Conservation (phyloP, 2,797 vertebrate species). For the Mus caroli region DNA sequence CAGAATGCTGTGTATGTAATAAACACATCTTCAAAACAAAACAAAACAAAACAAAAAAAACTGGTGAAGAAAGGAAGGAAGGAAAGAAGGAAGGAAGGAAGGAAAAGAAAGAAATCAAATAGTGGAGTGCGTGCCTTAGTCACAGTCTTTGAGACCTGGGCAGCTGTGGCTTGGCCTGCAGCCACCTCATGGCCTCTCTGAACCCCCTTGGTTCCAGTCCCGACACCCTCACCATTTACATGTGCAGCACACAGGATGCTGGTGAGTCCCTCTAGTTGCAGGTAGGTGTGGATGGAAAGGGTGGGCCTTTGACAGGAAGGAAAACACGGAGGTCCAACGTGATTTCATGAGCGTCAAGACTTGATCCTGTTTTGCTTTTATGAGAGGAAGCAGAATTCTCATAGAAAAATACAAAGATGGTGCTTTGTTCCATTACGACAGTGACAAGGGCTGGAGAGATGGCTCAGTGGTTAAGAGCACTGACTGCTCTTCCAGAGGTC, state of each 20-base stretch:
- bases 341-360: not conserved
- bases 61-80: too few relatives aligned
- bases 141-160: not conserved
- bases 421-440: not conserved
- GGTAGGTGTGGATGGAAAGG: not conserved
- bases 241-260: not conserved
- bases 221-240: not conserved
- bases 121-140: not conserved
- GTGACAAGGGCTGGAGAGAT: not conserved
- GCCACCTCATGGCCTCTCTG: not conserved
- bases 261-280: not conserved
- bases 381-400: constrained; percentile 1
- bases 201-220: not conserved
- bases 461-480: too few relatives aligned
- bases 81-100: too few relatives aligned
- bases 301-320: not conserved
- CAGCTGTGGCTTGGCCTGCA: not conserved
- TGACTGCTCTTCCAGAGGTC: too few relatives aligned
- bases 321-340: not conserved
- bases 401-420: not conserved
- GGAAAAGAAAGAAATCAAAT: not conserved
- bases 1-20: not conserved
- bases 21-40: not conserved
- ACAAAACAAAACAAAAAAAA: too few relatives aligned
- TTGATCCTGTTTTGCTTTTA: constrained; percentile 25